phyloP scores from a whole-genome alignment of 2,113 vertebrate genomes.

The Cricetomys ansorgei region DNA sequence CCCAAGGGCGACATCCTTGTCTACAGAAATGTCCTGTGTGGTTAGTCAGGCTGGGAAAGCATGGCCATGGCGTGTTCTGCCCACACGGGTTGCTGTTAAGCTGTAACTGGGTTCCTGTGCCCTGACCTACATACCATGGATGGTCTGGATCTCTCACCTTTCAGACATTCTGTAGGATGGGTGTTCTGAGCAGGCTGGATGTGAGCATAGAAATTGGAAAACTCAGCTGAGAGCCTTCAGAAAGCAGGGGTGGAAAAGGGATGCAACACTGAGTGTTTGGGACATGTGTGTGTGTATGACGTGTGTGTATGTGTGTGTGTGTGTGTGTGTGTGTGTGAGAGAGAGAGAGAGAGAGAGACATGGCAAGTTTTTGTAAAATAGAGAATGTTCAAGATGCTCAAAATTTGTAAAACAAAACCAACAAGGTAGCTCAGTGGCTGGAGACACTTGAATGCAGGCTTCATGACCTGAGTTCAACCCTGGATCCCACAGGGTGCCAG shows the following conservation, averaged over 20 bases:
- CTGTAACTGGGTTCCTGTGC: accelerated
- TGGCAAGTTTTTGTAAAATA: accelerated
- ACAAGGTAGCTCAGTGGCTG: not conserved
- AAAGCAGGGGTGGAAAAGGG: not conserved
- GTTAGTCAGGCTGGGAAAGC: not conserved
- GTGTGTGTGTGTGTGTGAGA: too few species aligned
- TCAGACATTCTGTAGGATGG: not conserved
- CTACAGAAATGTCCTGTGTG: not conserved
- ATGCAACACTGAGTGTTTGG: accelerated
- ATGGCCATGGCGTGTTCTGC: accelerated
- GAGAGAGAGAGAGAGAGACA: too few species aligned
- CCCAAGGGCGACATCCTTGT: accelerated
- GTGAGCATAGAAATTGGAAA: accelerated
- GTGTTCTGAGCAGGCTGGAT: not conserved
- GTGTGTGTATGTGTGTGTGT: too few species aligned
- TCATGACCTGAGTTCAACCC: not conserved
- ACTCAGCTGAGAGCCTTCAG: accelerated
- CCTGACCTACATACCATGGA: accelerated
- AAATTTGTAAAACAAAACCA: not conserved
- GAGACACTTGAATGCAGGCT: not conserved
- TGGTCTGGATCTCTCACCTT: not conserved
- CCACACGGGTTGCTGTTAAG: accelerated
- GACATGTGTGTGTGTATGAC: too few species aligned
- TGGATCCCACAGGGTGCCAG: not conserved
- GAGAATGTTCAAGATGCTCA: not conserved